phyloP scores from a whole-genome alignment of 2,113 vertebrate genomes.

The Ammodytes marinus region DNA sequence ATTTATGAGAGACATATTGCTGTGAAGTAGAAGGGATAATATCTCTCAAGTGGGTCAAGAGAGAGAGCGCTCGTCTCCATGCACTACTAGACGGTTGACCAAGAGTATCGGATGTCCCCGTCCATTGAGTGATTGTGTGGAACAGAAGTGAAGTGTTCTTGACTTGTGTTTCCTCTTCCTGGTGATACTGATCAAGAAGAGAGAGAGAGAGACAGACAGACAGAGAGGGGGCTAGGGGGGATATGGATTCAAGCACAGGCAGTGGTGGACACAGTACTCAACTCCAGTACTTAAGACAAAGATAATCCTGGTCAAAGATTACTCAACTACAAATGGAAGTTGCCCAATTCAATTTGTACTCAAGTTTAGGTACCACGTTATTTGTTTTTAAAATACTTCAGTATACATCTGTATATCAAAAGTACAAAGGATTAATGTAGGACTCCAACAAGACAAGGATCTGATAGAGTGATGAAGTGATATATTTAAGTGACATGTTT shows the following conservation, averaged over 20 bases:
- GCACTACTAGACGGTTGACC: conserved; percentile 58
- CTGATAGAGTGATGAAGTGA: no score
- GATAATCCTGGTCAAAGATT: no score
- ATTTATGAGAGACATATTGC: conserved; percentile 79
- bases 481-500: no score
- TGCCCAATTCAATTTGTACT: no score
- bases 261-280: no score
- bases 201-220: conserved; percentile 20
- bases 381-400: no score
- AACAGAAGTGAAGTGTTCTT: conserved; percentile 68
- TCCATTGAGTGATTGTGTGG: conserved; percentile 76
- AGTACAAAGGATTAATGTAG: no score
- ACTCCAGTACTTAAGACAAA: no score
- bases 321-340: no score
- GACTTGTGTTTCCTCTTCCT: conserved; percentile 74
- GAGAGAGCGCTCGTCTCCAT: conserved; percentile 53
- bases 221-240: conserved; percentile 2
- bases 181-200: conserved; percentile 65
- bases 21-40: conserved; percentile 63
- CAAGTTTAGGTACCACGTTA: no score
- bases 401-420: no score
- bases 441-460: no score
- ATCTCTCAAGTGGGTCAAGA: conserved; percentile 76
- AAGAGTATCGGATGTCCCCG: conserved; percentile 74
- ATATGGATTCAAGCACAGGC: conserved; percentile 7